phyloP scores from a whole-genome alignment of 1,140 invertebrate species.

The Meloidogyne exigua region DNA sequence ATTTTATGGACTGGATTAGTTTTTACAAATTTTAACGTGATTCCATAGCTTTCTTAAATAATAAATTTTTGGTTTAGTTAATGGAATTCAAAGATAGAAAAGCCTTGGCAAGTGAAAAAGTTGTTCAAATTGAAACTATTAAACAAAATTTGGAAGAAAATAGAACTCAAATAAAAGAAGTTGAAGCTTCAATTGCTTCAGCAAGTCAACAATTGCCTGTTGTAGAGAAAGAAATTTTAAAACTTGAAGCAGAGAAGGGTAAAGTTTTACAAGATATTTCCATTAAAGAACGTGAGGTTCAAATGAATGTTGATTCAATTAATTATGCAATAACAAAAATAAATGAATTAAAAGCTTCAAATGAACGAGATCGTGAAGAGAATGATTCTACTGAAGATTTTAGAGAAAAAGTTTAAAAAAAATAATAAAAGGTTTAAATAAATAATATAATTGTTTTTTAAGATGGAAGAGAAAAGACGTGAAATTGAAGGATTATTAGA shows the following conservation, averaged over 20 bases:
- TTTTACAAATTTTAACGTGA: no score
- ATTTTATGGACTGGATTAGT: no score
- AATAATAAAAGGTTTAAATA: neutral
- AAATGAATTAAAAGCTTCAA: constrained; percentile 9
- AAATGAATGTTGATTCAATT: constrained; percentile 15
- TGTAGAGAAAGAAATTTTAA: constrained; percentile 4
- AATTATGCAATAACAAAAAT: constrained; percentile 19
- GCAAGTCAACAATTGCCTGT: constrained; percentile 15
- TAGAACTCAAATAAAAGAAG: constrained; percentile 15
- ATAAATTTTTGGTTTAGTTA: no score
- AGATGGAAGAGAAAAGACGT: constrained; percentile 20
- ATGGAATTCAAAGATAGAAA: constrained; percentile 22
- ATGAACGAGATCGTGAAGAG: constrained; percentile 8
- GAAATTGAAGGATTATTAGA: constrained; percentile 17
- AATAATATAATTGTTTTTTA: constrained; percentile 11
- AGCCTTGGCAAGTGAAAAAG: constrained; percentile 10
- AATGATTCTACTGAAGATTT: constrained; percentile 8
- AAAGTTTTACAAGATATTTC: constrained; percentile 2
- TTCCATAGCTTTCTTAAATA: no score
- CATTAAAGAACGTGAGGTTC: constrained; percentile 1
- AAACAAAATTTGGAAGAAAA: constrained; percentile 10
- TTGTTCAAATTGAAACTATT: constrained; percentile 19
- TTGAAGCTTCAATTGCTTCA: constrained; percentile 19
- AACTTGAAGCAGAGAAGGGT: neutral
- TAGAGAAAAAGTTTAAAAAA: constrained; percentile 12